Percentiles rank a stretch among this genome's conserved stretches.
phyloP scores from a whole-genome alignment of 2,113 vertebrate genomes.

The Eira barbara region DNA sequence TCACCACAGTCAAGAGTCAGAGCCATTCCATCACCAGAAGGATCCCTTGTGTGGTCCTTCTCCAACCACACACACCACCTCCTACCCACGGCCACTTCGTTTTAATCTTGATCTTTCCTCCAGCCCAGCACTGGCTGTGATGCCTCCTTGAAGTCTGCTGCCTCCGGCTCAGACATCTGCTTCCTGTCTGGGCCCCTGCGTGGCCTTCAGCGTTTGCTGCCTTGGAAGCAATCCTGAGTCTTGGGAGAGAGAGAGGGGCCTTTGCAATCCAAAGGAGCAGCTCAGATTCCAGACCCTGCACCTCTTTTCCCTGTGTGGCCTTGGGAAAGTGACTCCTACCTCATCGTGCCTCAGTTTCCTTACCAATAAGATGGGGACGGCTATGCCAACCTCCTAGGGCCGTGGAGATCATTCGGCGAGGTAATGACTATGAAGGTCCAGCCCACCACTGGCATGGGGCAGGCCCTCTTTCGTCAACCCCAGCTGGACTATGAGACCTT shows the following conservation, averaged over 20 bases:
- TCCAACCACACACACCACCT: not conserved
- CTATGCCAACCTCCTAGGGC: not conserved
- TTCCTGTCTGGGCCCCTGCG: not conserved
- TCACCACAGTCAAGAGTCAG: not conserved
- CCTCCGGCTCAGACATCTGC: not conserved
- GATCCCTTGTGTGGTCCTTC: not conserved
- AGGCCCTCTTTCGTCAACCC: not conserved
- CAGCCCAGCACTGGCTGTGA: not conserved
- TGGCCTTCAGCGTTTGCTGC: not conserved
- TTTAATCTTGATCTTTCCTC: not conserved
- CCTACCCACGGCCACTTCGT: not conserved
- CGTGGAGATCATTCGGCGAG: not conserved
- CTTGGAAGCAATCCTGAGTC: not conserved
- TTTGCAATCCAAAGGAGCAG: not conserved
- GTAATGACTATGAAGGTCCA: not conserved
- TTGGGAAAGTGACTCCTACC: not conserved
- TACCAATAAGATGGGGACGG: not conserved
- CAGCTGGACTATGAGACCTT: not conserved
- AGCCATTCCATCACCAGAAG: not conserved
- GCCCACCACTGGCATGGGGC: not conserved
- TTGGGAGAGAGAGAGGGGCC: not conserved
- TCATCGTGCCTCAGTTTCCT: not conserved
- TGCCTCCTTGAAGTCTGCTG: not conserved
- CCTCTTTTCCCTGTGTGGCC: not conserved
- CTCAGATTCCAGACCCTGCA: not conserved